These are phyloP conservation scores for Bombus sylvicola DNA, from an alignment of 1,140 invertebrate species.

Conservation along the genomic window DNA sequence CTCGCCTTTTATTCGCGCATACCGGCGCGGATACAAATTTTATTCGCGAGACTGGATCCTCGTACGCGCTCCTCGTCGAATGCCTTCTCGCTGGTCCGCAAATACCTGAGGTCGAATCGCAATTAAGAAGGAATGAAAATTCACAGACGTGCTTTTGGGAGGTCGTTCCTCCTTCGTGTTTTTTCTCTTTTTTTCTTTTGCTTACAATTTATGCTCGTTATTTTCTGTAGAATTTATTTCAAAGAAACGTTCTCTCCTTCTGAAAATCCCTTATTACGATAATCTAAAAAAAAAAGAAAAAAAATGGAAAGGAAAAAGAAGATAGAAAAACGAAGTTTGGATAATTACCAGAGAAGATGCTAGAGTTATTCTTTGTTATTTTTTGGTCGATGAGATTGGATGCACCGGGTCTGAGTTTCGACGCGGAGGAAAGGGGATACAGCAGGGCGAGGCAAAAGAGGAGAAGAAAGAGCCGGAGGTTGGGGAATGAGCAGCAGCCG, in stretches of 20 bases:
- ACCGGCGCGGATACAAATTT: slow-evolving; percentile 33
- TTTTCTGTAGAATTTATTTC: neutral
- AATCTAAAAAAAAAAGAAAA: neutral
- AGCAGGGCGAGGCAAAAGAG: slow-evolving; percentile 21
- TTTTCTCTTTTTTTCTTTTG: neutral
- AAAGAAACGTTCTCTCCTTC: neutral
- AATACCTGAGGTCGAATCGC: slow-evolving; percentile 5
- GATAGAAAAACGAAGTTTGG: neutral
- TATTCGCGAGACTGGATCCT: slow-evolving; percentile 6
- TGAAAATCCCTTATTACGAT: neutral
- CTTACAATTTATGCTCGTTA: rapidly evolving
- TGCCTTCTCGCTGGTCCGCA: neutral
- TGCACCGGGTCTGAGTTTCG: neutral
- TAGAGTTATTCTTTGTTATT: neutral
- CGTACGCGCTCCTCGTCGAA: neutral
- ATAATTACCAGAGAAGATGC: neutral
- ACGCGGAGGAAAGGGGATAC: slow-evolving; percentile 7
- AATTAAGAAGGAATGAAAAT: slow-evolving; percentile 1
- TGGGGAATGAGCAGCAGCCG: slow-evolving; percentile 40
- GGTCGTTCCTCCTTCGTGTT: neutral
- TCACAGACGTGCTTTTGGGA: neutral
- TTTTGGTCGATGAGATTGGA: neutral
- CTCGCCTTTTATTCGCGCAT: slow-evolving; percentile 45
- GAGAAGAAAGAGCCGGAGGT: slow-evolving; percentile 18
- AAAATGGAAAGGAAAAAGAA: rapidly evolving